These are phyloP conservation scores for Zenarchopterus dispar DNA, from an alignment of 2,797 vertebrate species.

Conservation along the genomic window DNA sequence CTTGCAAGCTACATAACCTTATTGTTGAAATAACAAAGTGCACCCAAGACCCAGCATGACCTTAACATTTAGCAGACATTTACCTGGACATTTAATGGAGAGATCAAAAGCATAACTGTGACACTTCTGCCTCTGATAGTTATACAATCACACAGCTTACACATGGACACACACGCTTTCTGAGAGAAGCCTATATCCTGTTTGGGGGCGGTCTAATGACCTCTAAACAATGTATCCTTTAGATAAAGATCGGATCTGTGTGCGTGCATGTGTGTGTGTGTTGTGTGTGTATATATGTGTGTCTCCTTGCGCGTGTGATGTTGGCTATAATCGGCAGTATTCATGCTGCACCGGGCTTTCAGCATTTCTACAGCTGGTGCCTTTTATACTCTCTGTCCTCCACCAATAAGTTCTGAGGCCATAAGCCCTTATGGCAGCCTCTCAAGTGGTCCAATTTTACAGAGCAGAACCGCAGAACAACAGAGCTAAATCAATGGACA, in stretches of 20 bases:
- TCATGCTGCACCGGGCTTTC: constrained; percentile 71
- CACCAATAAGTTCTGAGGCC: constrained; percentile 69
- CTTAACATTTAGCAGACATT: constrained; percentile 4
- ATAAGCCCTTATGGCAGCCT: constrained; percentile 61
- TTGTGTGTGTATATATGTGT: constrained; percentile 32
- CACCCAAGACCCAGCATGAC: constrained; percentile 10
- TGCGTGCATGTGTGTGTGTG: constrained; percentile 46
- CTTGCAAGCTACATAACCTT: constrained; percentile 19
- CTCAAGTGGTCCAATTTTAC: constrained; percentile 55
- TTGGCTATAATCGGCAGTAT: constrained; percentile 71
- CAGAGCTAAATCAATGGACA: constrained; percentile 5
- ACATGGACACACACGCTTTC: constrained; percentile 58
- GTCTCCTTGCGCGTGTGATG: constrained; percentile 38
- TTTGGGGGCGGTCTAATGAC: constrained; percentile 54
- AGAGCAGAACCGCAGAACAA: constrained; percentile 31
- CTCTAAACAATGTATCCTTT: constrained; percentile 80
- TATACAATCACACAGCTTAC: constrained; percentile 24
- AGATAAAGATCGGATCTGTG: constrained; percentile 78
- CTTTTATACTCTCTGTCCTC: constrained; percentile 77
- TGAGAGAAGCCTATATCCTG: constrained; percentile 68
- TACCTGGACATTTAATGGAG: constrained; percentile 2
- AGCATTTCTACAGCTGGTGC: constrained; percentile 78
- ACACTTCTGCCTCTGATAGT: constrained; percentile 27
- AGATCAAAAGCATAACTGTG: constrained; percentile 23
- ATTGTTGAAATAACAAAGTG: background rate